Base-by-base conservation (phyloP, 2,888 invertebrate genomes). In the Machimus atricapillus region DNA sequence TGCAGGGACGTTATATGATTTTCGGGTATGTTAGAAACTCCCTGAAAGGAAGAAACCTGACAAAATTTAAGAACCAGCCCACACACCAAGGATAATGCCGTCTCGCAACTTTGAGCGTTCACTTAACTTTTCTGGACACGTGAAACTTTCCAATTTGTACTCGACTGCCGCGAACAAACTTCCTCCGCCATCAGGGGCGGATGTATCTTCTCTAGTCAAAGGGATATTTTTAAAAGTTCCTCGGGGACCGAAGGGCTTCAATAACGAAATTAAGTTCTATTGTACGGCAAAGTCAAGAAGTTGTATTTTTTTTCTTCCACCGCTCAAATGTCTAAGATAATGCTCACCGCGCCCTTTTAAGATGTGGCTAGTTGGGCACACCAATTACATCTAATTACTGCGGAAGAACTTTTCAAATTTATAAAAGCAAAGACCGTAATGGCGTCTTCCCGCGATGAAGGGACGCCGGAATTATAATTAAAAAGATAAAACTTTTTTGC, bases 311-410 rank as follows among this genome's bases (percentile, higher is more conserved):
- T 1, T 40, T 56, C 8, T 9, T 14, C n/a, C n/a, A n/a, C n/a
- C 19, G 14, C 27, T 12, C 31, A 46, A 46, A 46, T 16, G 12
- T 46, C 27, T 81, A 37, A 34, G 40, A 76, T 12, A 37, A 37
- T 14, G n/a, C 16, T 31, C 76, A n/a, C 34, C 76, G 76, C 19
- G 34, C 19, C 14, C 34, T 1, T 9, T 14, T 40, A 40, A 76
- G 40, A 27, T 56, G 27, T n/a, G 40, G 81, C 27, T 81, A 81
- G 81, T 81, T 81, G 52, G 81, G 52, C 12, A 52, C 52, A 81
- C 81, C 81, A 81, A 81, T 81, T 81, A 81, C 81, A 81, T 81
- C 81, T 81, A 81, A 81, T 81, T 81, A 81, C 81, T 81, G 81
- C 56, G 81, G 81, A 52, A 52, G 43, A 81, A 81, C 81, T 81